Base-by-base conservation (phyloP, 2,113 vertebrate species). In the Oreamnos americanus region DNA sequence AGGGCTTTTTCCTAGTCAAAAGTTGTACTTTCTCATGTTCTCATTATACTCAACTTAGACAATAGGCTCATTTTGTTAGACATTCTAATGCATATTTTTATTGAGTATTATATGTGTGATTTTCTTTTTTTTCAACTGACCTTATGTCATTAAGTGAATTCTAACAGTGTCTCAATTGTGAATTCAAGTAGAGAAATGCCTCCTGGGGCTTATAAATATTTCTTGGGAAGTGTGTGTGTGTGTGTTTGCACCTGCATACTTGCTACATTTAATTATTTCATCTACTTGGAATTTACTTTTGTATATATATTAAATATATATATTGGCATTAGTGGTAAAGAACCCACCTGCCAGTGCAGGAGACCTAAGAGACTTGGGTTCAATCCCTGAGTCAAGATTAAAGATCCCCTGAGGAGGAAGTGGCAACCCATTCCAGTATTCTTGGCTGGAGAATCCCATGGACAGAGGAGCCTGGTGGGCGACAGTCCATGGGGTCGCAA, bases 161-260 rank as follows among this genome's bases (percentile, higher is more conserved):
- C 95, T 92, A 39, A 28, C 0, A 7, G 13, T 7, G 39, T 84
- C 81, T 79, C 19, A 6, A 2, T 25, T 25, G 33, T 43, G 17
- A 64, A 43, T 94, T 57, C 81, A 57, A 51, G 81, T 33, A 86
- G 49, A 94, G 81, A 49, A 87, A 43, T 81, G 12, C 17, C 57
- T 21, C n/a, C n/a, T 26, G 39, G n/a, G 62, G 26, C 28, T 36
- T 92, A 30, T 6, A 51, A n/a, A 11, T 53, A 15, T 85, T 94
- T 87, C 81, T 60, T 28, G 7, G 83, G 91, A 30, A 16, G 45
- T 36, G 47, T 57, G 47, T 81, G 49, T 81, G 49, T n/a, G 7
- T 53, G 25, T 30, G 47, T 33, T 11, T 23, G 33, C 5, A 19
- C 1, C 0, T 47, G 4, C 30, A 12, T 30, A 14, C 13, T 30